Evolutionary conservation across 2,113 vertebrate genomes (phyloP), one percentile per base, ranked within the genome.

Genomic region (Alaudala cheleensis): DNA sequence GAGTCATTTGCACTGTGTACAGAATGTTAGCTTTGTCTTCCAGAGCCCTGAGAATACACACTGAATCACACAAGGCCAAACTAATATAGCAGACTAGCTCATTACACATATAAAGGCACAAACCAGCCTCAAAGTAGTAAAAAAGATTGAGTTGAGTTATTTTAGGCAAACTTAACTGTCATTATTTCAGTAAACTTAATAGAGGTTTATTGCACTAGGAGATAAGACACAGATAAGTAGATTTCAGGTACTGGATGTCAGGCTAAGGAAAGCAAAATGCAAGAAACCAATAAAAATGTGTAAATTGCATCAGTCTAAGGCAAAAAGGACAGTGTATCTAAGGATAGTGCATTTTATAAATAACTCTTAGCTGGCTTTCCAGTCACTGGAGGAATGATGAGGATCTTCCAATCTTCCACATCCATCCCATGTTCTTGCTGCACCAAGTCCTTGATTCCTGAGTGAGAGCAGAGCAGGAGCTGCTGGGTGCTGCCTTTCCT

Each of bases 391-490:
- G 25, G 23, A 50, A 17, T 42, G 51, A 58, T 37, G 6, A 51
- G 6, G 1, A 7, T 39, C 37, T 81, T 64, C 25, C 62, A 31
- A 0, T 21, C 39, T 64, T 15, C 44, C 40, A 11, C 26, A 76
- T 9, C 47, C 29, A 34, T 33, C 40, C 66, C 22, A 25, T 0
- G 0, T 3, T 72, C 44, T 1, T 58, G 49, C 34, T 77, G 39
- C 33, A 8, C 12, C 1, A 10, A 65, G 21, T 42, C 29, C 13
- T 4, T 22, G 25, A 33, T 7, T 13, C 15, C 54, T 21, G 20
- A 72, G 24, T 8, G 49, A 40, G 25, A 49, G 62, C 57, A 40
- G 53, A 2, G 6, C 8, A 10, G 80, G 50, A 65, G 45, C 42
- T 80, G 65, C n/a, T 62, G 61, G 18, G 10, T 53, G n/a, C 83